A percentile compares a stretch with the other conserved stretches of the same genome.
These are phyloP conservation scores for Cybosia mesomella DNA, from an alignment of 2,888 invertebrate species.

Conservation along the genomic window DNA sequence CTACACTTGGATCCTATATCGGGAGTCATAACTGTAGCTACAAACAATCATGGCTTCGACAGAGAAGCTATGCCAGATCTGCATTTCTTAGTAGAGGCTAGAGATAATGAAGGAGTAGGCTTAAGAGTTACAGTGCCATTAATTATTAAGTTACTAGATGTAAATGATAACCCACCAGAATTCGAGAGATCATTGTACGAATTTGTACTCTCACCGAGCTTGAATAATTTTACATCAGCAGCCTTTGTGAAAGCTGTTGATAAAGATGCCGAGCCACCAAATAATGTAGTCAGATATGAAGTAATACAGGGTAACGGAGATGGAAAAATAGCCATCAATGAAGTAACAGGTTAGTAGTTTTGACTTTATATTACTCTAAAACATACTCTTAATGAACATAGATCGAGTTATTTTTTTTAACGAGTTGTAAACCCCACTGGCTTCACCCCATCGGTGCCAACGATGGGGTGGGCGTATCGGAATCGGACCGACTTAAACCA, in stretches of 20 bases:
- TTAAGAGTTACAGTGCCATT: slow-evolving; percentile 91
- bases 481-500: too few relatives aligned
- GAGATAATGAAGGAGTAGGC: slow-evolving; percentile 94
- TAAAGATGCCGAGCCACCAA: slow-evolving; percentile 93
- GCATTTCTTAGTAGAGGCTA: slow-evolving; percentile 94
- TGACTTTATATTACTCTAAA: neutral
- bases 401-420: too few relatives aligned
- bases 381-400: too few relatives aligned
- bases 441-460: too few relatives aligned
- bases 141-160: slow-evolving; percentile 91
- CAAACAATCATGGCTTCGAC: slow-evolving; percentile 92
- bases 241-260: slow-evolving; percentile 95
- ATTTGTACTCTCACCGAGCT: slow-evolving; percentile 91
- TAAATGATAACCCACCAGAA: slow-evolving; percentile 95
- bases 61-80: slow-evolving; percentile 93
- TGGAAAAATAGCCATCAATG: slow-evolving; percentile 91
- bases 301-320: slow-evolving; percentile 92
- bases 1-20: slow-evolving; percentile 92
- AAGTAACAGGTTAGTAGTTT: slow-evolving; percentile 88
- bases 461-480: too few relatives aligned
- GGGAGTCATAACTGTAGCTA: slow-evolving; percentile 93
- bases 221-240: slow-evolving; percentile 91
- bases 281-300: slow-evolving; percentile 95
- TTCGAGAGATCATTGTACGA: slow-evolving; percentile 94
- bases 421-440: too few relatives aligned